A percentile compares a stretch with the other conserved stretches of the same genome.
Conservation (phyloP, 2,888 invertebrate genomes). For the Mechanitis messenoides region DNA sequence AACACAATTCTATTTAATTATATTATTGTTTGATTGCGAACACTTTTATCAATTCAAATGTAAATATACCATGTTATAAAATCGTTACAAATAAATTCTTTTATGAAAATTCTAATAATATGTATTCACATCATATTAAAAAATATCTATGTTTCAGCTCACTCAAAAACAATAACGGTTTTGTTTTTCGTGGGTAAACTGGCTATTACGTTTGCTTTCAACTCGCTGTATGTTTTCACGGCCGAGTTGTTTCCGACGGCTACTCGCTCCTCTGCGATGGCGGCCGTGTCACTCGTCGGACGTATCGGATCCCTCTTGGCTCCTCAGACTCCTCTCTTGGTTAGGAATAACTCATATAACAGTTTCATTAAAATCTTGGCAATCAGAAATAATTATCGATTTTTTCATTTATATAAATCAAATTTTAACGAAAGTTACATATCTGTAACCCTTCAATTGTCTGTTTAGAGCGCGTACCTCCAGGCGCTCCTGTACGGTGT, state of each 20-base stretch:
- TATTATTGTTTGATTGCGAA: too few relatives aligned
- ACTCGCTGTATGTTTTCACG: slow-evolving; percentile 81
- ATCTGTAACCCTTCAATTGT: not conserved
- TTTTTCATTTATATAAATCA: too few relatives aligned
- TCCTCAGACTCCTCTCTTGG: slow-evolving; percentile 82
- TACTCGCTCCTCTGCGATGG: slow-evolving; percentile 79
- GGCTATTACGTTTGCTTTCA: slow-evolving; percentile 80
- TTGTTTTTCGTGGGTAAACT: slow-evolving; percentile 80
- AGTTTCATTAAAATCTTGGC: too few relatives aligned
- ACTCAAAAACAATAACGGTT: slow-evolving; percentile 47
- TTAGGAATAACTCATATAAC: slow-evolving; percentile 31
- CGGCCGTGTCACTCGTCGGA: slow-evolving; percentile 82
- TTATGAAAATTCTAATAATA: too few relatives aligned
- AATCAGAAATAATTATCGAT: too few relatives aligned
- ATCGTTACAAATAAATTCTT: too few relatives aligned
- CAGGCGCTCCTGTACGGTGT: slow-evolving; percentile 70
- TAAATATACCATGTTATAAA: too few relatives aligned
- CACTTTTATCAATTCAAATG: too few relatives aligned
- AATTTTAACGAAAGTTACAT: too few relatives aligned
- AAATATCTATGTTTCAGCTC: slow-evolving; percentile 22
- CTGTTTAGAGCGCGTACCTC: slow-evolving; percentile 45
- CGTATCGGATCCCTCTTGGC: slow-evolving; percentile 82
- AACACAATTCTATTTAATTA: too few relatives aligned
- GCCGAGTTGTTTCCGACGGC: slow-evolving; percentile 84
- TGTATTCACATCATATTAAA: too few relatives aligned